Evolutionary conservation across 2,888 invertebrate genomes (phyloP).

Genomic region (Protodeltote pygarga): DNA sequence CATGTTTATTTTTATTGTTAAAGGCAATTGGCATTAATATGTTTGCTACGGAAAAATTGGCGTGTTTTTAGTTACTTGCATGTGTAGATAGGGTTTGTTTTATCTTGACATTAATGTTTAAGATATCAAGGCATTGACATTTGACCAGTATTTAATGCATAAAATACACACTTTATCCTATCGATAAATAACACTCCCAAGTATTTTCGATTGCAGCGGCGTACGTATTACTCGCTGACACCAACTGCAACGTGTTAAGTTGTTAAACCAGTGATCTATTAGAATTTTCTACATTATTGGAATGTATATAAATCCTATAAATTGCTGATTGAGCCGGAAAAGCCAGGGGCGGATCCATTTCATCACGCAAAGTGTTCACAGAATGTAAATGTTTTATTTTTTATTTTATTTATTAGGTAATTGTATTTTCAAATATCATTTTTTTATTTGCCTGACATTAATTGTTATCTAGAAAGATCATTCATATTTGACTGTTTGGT

Average conservation of each 20-base stretch:
- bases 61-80: background rate
- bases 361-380: slow-evolving; percentile 24
- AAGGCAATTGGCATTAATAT: slow-evolving; percentile 14
- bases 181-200: no score
- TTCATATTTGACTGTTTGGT: slow-evolving; percentile 18
- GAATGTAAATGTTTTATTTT: slow-evolving; percentile 11
- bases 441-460: slow-evolving; percentile 15
- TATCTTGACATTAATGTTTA: no score
- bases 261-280: slow-evolving; percentile 24
- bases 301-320: slow-evolving; percentile 22
- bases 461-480: slow-evolving; percentile 4
- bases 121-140: no score
- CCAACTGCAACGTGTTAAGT: slow-evolving; percentile 17
- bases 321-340: slow-evolving; percentile 15
- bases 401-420: slow-evolving; percentile 25
- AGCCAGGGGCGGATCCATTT: slow-evolving; percentile 36
- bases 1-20: slow-evolving; percentile 31
- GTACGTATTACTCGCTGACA: no score
- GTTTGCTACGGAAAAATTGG: slow-evolving; percentile 8
- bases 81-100: background rate
- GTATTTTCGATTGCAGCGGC: background rate
- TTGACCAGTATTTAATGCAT: no score
- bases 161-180: no score
- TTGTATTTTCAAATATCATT: slow-evolving; percentile 6
- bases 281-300: slow-evolving; percentile 12